Conservation (phyloP, 2,113 vertebrate species). For the Gyps fulvus region DNA sequence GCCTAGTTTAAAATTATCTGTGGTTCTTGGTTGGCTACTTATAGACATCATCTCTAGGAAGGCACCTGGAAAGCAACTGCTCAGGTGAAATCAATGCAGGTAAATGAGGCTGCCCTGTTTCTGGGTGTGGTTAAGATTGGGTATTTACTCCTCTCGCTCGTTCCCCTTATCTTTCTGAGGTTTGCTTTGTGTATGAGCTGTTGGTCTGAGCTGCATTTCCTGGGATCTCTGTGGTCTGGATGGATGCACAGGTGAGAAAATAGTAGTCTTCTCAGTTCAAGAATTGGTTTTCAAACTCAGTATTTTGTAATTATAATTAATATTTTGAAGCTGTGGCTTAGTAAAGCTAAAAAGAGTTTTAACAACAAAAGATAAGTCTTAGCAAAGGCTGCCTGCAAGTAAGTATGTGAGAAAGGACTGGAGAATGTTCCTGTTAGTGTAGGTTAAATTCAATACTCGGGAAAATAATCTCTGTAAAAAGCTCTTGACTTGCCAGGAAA, state of each 20-base stretch:
- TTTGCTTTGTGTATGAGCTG: accelerated
- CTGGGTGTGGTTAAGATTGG: background rate
- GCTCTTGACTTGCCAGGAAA: background rate
- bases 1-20: background rate
- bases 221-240: background rate
- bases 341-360: background rate
- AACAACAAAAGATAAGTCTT: background rate
- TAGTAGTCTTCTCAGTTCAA: background rate
- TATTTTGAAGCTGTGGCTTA: background rate
- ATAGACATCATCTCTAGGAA: background rate
- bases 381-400: background rate
- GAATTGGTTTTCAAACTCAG: background rate
- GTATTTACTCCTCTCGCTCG: accelerated
- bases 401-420: background rate
- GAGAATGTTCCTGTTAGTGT: background rate
- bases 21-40: background rate
- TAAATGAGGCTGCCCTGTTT: background rate
- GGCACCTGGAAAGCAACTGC: background rate
- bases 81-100: background rate
- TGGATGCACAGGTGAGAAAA: background rate
- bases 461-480: background rate
- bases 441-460: background rate
- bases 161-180: accelerated
- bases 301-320: background rate
- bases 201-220: background rate